These are phyloP conservation scores for Scaptomyza tumidula DNA, from an alignment of 2,888 invertebrate species.

Conservation along the genomic window DNA sequence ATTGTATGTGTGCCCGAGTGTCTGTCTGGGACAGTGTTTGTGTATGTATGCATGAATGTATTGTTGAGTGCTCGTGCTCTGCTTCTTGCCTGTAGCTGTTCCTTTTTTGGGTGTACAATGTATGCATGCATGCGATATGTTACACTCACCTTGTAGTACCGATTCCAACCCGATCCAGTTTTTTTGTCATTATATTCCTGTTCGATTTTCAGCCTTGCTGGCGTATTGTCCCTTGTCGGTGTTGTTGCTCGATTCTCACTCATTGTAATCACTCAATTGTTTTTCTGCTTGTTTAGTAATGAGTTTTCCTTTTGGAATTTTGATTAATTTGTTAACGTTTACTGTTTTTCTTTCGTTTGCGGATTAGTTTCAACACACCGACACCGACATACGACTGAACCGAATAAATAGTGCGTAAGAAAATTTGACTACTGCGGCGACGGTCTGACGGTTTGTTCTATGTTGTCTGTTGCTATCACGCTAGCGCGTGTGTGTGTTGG, in stretches of 20 bases:
- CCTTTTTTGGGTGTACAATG: slow-evolving; percentile 35
- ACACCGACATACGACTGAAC: slow-evolving; percentile 45
- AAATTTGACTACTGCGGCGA: slow-evolving; percentile 61
- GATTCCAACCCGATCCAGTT: slow-evolving; percentile 54
- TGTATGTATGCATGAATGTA: slow-evolving; percentile 11
- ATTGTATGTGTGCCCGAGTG: slow-evolving; percentile 29
- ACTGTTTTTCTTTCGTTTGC: slow-evolving; percentile 36
- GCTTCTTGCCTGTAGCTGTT: slow-evolving; percentile 31
- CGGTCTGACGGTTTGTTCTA: slow-evolving; percentile 47
- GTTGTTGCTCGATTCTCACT: slow-evolving; percentile 54
- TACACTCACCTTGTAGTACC: slow-evolving; percentile 60
- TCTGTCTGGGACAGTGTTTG: slow-evolving; percentile 10
- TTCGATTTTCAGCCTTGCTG: slow-evolving; percentile 63
- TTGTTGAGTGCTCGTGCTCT: slow-evolving; percentile 25
- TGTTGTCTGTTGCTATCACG: slow-evolving; percentile 46
- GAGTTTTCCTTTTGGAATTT: slow-evolving; percentile 44
- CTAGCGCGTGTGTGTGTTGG: slow-evolving; percentile 22
- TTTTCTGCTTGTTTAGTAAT: slow-evolving; percentile 12
- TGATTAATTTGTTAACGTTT: slow-evolving; percentile 28
- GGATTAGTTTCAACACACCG: slow-evolving; percentile 61
- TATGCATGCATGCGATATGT: slow-evolving; percentile 21
- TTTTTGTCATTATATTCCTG: slow-evolving; percentile 66
- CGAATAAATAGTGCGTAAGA: slow-evolving; percentile 61
- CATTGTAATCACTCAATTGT: slow-evolving; percentile 47
- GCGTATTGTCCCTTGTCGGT: slow-evolving; percentile 51